Percentiles rank a stretch among this genome's conserved stretches.
These are phyloP conservation scores for Gobionotothen gibberifrons DNA, from an alignment of 2,797 vertebrate species.

Conservation along the genomic window DNA sequence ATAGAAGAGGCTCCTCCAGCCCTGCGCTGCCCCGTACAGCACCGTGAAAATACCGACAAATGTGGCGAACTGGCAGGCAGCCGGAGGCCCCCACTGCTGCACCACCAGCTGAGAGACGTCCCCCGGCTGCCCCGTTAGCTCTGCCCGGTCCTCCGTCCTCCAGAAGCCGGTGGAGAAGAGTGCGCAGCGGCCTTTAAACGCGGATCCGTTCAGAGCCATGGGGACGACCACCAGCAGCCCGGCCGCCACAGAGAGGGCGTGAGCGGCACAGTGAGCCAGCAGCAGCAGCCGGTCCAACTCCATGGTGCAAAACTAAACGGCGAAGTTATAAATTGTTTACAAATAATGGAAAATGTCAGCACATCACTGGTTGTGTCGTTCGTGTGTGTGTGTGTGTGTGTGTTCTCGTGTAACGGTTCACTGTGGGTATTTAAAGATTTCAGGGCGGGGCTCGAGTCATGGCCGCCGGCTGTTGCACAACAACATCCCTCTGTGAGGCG, in stretches of 20 bases:
- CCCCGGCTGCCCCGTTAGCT: slow-evolving; percentile 46
- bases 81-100: slow-evolving; percentile 84
- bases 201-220: slow-evolving; percentile 85
- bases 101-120: slow-evolving; percentile 77
- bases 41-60: slow-evolving; percentile 88
- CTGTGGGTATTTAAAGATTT: slow-evolving; percentile 37
- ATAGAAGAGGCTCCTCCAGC: slow-evolving; percentile 86
- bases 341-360: background rate
- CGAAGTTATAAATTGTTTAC: background rate
- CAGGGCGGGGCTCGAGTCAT: slow-evolving; percentile 36
- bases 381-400: too few relatives aligned
- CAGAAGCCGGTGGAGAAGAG: slow-evolving; percentile 85
- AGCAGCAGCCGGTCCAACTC: slow-evolving; percentile 84
- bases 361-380: slow-evolving; percentile 1
- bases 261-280: slow-evolving; percentile 83
- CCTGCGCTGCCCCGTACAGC: slow-evolving; percentile 85
- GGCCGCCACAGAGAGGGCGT: slow-evolving; percentile 79
- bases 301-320: slow-evolving; percentile 60
- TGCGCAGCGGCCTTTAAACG: slow-evolving; percentile 87
- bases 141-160: slow-evolving; percentile 72
- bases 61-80: slow-evolving; percentile 85
- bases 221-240: slow-evolving; percentile 85
- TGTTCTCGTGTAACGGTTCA: background rate
- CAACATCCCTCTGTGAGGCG: slow-evolving; percentile 28
- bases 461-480: slow-evolving; percentile 10